Percentiles rank a stretch among this genome's conserved stretches.
Conservation (phyloP, 2,113 vertebrate genomes). For the Redunca redunca region DNA sequence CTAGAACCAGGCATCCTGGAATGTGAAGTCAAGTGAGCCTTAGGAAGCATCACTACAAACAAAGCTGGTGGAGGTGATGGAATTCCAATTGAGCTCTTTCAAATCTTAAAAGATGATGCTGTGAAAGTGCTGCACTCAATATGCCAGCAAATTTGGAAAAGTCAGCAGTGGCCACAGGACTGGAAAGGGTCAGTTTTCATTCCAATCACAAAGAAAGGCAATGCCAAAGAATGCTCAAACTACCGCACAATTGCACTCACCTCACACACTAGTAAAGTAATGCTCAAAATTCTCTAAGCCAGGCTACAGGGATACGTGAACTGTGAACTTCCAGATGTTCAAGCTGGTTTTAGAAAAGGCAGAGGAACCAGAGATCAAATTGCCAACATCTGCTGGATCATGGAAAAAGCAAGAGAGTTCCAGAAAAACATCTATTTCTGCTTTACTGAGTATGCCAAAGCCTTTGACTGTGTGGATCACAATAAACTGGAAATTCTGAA, state of each 20-base stretch:
- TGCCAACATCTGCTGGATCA: not conserved
- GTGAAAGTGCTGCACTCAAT: not conserved
- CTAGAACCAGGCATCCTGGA: not conserved
- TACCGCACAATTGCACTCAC: not conserved
- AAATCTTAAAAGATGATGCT: not conserved
- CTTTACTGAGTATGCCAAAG: not conserved
- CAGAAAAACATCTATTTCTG: not conserved
- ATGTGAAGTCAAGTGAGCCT: not conserved
- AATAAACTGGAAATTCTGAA: not conserved
- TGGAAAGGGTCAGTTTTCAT: not conserved
- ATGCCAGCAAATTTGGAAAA: not conserved
- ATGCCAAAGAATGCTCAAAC: not conserved
- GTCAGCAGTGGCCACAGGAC: not conserved
- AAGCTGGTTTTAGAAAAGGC: not conserved
- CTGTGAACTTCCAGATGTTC: not conserved
- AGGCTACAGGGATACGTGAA: not conserved
- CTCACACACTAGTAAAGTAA: not conserved
- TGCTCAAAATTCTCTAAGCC: not conserved
- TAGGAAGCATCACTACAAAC: not conserved
- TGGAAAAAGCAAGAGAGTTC: not conserved
- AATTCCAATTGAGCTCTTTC: not conserved
- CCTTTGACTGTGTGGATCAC: not conserved
- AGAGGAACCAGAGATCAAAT: not conserved
- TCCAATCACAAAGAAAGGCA: not conserved
- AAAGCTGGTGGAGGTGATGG: not conserved